Base-by-base conservation (phyloP, 2,113 vertebrate genomes). In the Rostratula benghalensis region DNA sequence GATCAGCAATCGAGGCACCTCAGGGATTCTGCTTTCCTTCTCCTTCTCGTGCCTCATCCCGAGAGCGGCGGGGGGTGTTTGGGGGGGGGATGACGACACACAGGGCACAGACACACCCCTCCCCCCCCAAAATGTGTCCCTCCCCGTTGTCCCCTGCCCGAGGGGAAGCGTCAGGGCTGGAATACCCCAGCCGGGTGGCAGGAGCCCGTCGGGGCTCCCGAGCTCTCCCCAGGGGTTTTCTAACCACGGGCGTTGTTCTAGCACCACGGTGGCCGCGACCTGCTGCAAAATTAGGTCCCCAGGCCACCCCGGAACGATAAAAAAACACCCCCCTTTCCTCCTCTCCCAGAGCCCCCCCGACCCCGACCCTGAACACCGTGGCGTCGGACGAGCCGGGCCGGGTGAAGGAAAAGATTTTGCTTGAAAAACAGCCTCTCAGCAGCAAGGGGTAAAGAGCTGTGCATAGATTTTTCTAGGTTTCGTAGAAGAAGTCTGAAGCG, bases 391-490 rank as follows among this genome's bases (percentile, higher is more conserved):
- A 39, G 39, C 39, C 39, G 39, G 39, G 39, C 39, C 39, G 39
- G 39, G 39, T 9, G 39, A 45, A 97, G 93, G 87, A 61, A 97
- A 97, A 96, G 95, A 93, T 96, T 97, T 98, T 94, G 96, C 93
- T 95, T 97, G 94, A 61, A 78, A 90, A 97, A 96, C 97, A 98
- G 96, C 97, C 97, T 97, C 98, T 97, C 95, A 97, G 97, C 97
- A 98, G 97, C 98, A 97, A 97, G 95, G 97, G 93, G 88, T 89
- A 96, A 95, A 96, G 92, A 98, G 97, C 97, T 98, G 96, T 98
- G 98, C 98, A 98, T 98, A 98, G 98, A 98, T 39, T 98, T 98
- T 97, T 95, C 83, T 96, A 95, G 96, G 95, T 97, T 91, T 76
- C 95, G 87, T 92, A 96, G 90, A 94, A 70, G 69, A 77, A 59